phyloP scores from a whole-genome alignment of 2,888 invertebrate genomes.

The Drosophila nr. medialis region DNA sequence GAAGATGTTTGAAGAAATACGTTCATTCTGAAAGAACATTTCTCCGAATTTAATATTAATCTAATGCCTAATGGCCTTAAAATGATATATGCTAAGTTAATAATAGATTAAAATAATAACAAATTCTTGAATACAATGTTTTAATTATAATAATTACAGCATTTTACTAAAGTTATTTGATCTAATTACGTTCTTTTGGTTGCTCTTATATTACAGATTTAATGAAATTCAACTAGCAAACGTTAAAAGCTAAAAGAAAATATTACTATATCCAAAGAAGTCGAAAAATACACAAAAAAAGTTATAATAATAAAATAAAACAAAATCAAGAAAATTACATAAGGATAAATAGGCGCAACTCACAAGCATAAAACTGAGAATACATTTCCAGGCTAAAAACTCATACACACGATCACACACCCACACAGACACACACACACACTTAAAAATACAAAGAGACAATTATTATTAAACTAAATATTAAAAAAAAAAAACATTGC shows the following conservation, averaged over 20 bases:
- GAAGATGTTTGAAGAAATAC: neutral
- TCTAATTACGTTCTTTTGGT: neutral
- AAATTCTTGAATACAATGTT: too few relatives aligned
- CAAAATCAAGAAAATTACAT: slow-evolving; percentile 22
- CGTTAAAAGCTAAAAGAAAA: slow-evolving; percentile 46
- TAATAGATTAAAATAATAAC: neutral
- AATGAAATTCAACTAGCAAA: slow-evolving; percentile 63
- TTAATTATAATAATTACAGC: too few relatives aligned
- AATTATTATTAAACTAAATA: slow-evolving; percentile 61
- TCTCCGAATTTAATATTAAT: neutral
- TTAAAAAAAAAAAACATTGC: slow-evolving; percentile 53
- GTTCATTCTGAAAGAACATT: neutral
- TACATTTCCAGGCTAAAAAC: slow-evolving; percentile 50
- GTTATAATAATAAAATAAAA: neutral
- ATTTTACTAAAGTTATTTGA: neutral
- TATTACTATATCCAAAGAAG: slow-evolving; percentile 21
- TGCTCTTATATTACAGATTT: slow-evolving; percentile 68
- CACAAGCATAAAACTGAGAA: slow-evolving; percentile 44
- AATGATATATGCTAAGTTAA: neutral
- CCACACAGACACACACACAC: slow-evolving; percentile 19
- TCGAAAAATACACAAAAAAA: slow-evolving; percentile 30
- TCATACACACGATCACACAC: slow-evolving; percentile 25
- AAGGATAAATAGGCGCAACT: slow-evolving; percentile 50
- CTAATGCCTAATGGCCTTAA: too few relatives aligned
- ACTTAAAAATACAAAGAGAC: slow-evolving; percentile 36